Evolutionary conservation across 2,888 invertebrate species (phyloP).

Genomic region (Eudemis profundana): DNA sequence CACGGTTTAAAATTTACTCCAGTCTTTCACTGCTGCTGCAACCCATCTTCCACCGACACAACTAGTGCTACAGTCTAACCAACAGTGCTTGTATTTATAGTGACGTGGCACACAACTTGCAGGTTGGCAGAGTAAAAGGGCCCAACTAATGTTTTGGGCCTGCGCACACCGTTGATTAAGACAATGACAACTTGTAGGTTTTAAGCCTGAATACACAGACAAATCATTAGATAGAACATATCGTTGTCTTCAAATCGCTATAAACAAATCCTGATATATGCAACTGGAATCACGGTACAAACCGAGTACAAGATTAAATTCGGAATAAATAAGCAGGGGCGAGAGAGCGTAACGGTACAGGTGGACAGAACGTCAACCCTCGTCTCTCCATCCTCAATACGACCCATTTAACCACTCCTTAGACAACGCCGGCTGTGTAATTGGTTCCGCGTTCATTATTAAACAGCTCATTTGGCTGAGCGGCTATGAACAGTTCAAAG

Average conservation of each 20-base stretch:
- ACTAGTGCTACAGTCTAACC: no score
- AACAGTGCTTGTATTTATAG: no score
- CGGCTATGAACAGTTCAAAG: conserved; percentile 23
- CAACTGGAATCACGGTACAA: conserved; percentile 34
- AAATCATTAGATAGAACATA: neutral
- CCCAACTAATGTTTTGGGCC: no score
- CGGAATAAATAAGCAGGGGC: conserved; percentile 45
- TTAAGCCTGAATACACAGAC: neutral
- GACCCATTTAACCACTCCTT: conserved; percentile 50
- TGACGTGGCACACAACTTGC: no score
- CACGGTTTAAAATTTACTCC: no score
- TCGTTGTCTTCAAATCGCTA: conserved; percentile 6
- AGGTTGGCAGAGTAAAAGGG: no score
- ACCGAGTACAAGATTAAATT: conserved; percentile 38
- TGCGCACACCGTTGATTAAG: no score
- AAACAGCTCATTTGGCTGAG: conserved; percentile 43
- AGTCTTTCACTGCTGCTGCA: no score
- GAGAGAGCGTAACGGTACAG: conserved; percentile 55
- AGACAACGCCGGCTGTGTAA: conserved; percentile 46
- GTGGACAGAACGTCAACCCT: conserved; percentile 71
- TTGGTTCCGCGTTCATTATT: conserved; percentile 49
- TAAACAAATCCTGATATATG: conserved; percentile 21
- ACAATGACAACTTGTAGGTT: neutral
- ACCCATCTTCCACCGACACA: no score
- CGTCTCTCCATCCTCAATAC: conserved; percentile 54